Base-by-base conservation (phyloP, 2,888 invertebrate species). In the Oxyteleia sp. region DNA sequence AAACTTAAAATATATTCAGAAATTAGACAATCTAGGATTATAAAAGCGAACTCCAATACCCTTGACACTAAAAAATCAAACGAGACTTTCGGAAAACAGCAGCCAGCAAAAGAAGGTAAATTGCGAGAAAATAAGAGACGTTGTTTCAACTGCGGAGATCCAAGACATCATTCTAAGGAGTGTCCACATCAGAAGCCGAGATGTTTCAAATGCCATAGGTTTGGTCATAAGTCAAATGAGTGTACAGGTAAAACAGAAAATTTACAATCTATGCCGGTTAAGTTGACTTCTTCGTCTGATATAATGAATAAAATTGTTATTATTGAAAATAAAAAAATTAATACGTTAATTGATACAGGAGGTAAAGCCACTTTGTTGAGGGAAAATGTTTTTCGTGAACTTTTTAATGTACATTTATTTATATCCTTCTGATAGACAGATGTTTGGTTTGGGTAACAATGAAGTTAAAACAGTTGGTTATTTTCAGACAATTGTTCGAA, bases 1-100 rank as follows among this genome's bases (percentile, higher is more conserved):
- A 68, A 57, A 20, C 13, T 83, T 2, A 69, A 71, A 23, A 20
- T 51, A 1, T 81, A 83, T 20, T 66, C 83, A 18, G 41, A 26
- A 29, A 49, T 78, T 4, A 20, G 13, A 32, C 32, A 13, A 53
- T 23, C 45, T 7, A 47, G 29, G 11, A 0, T 3, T 10, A 41
- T n/a, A 38, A 47, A 63, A 32, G 45, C n/a, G n/a, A n/a, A n/a
- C n/a, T n/a, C n/a, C n/a, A n/a, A n/a, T n/a, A n/a, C n/a, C n/a
- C n/a, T n/a, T n/a, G 26, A 15, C 35, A 49, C 13, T n/a, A 59
- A 2, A 20, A 1, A 11, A 61, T 61, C 11, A 41, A 16, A 35
- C 16, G 35, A 5, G 3, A 15, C 13, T 47, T 47, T 10, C 16
- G 18, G 32, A 8, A 1, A 2, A 43, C 16, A 15, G 4, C 4